Conservation (phyloP, 2,888 invertebrate genomes). For the Panzeria rudis region DNA sequence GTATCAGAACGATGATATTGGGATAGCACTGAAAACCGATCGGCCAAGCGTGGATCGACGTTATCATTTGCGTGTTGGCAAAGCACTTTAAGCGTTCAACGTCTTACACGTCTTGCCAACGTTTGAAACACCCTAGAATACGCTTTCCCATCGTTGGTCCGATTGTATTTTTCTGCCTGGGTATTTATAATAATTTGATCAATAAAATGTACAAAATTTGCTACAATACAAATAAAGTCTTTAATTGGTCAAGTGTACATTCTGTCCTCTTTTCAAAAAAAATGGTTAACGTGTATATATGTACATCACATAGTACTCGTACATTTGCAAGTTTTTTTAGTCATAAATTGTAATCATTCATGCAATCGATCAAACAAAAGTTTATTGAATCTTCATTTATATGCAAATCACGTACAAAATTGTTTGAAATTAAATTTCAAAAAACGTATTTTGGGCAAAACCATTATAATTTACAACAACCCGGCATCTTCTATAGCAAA, state of each 20-base stretch:
- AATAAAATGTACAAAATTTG: constrained; percentile 27
- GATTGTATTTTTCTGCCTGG: no score
- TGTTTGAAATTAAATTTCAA: constrained; percentile 63
- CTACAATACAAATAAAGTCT: constrained; percentile 23
- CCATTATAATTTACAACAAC: constrained; percentile 36
- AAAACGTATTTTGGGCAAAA: constrained; percentile 59
- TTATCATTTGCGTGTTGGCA: no score
- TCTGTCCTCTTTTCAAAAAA: constrained; percentile 28
- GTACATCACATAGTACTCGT: neutral
- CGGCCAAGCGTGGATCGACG: no score
- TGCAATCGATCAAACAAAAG: constrained; percentile 45
- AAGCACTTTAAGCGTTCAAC: no score
- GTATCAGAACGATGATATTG: no score
- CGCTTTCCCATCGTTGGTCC: no score
- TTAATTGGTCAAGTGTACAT: constrained; percentile 60
- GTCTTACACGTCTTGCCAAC: no score
- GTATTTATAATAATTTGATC: no score
- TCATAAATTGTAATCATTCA: constrained; percentile 48
- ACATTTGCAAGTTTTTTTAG: constrained; percentile 26
- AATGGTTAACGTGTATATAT: neutral
- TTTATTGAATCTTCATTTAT: constrained; percentile 59
- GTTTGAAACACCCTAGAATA: no score
- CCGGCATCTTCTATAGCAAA: constrained; percentile 32
- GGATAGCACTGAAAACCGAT: no score
- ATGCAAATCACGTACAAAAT: constrained; percentile 61